A percentile compares a stretch with the other conserved stretches of the same genome.
phyloP scores from a whole-genome alignment of 2,797 vertebrate genomes.

The Oreonectes daqikongensis region DNA sequence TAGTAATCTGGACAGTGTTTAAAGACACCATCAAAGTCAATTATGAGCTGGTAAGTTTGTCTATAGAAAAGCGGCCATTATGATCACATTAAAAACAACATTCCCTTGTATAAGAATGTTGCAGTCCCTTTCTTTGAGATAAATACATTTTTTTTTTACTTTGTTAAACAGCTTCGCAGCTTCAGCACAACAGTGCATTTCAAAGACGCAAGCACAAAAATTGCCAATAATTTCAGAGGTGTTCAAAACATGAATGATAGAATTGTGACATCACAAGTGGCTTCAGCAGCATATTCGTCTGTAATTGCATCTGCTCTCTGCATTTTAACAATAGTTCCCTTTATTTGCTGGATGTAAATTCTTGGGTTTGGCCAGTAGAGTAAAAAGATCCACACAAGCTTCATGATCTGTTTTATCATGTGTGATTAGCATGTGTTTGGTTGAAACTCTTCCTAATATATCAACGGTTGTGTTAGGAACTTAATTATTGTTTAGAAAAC shows the following conservation, averaged over 20 bases:
- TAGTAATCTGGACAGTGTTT: slow-evolving; percentile 77
- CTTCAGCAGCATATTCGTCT: neutral
- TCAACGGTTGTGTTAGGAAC: too few species aligned
- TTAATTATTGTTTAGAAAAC: too few species aligned
- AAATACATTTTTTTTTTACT: neutral
- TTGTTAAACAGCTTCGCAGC: slow-evolving; percentile 66
- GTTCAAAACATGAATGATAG: slow-evolving; percentile 27
- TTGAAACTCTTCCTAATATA: too few species aligned
- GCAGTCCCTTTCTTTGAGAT: neutral
- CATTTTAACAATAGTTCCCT: neutral
- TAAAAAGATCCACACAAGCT: neutral
- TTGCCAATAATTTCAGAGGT: slow-evolving; percentile 45
- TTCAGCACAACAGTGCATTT: slow-evolving; percentile 59
- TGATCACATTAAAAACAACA: neutral
- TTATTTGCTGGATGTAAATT: slow-evolving; percentile 6
- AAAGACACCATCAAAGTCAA: slow-evolving; percentile 71
- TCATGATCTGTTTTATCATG: neutral
- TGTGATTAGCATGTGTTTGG: neutral
- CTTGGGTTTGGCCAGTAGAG: neutral
- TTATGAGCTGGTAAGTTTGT: slow-evolving; percentile 63
- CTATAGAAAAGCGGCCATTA: neutral
- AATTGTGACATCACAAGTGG: slow-evolving; percentile 10
- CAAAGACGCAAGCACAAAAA: fast-evolving
- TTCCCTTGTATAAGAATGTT: neutral
- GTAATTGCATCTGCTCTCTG: neutral